Conservation (phyloP, 1,140 invertebrate species). For the Mesaphorura yosii region DNA sequence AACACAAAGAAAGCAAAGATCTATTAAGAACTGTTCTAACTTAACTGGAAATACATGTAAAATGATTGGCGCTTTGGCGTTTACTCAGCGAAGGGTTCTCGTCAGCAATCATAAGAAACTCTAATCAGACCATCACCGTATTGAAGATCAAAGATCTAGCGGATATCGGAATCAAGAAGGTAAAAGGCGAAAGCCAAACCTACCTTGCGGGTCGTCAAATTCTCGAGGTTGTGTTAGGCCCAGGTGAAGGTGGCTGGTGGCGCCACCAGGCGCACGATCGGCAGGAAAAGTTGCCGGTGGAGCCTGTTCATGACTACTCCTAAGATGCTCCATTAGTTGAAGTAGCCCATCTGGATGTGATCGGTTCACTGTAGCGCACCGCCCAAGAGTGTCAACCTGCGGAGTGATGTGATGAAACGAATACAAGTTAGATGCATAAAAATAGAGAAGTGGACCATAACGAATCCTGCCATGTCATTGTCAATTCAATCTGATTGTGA, state of each 20-base stretch:
- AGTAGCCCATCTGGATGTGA: constrained; percentile 68
- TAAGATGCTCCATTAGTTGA: constrained; percentile 59
- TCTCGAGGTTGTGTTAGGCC: constrained; percentile 75
- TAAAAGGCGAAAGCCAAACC: too few species aligned
- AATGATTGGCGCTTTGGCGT: too few species aligned
- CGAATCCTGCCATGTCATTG: not conserved
- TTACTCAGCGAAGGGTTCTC: too few species aligned
- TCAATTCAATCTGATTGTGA: not conserved
- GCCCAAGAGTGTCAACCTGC: constrained; percentile 52
- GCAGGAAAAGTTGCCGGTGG: constrained; percentile 40
- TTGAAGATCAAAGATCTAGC: too few species aligned
- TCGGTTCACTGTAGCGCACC: constrained; percentile 57
- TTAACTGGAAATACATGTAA: not conserved
- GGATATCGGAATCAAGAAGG: too few species aligned
- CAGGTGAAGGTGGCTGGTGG: constrained; percentile 82
- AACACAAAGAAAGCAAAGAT: constrained; percentile 2
- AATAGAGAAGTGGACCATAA: not conserved
- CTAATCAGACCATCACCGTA: too few species aligned
- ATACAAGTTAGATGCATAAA: not conserved
- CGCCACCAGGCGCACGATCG: constrained; percentile 58
- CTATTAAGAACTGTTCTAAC: too few species aligned
- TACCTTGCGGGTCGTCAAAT: constrained; percentile 70
- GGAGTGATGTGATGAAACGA: not conserved
- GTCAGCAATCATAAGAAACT: too few species aligned
- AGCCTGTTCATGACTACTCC: constrained; percentile 54